Base-by-base conservation (phyloP, 1,140 invertebrate species). In the Ips typographus region DNA sequence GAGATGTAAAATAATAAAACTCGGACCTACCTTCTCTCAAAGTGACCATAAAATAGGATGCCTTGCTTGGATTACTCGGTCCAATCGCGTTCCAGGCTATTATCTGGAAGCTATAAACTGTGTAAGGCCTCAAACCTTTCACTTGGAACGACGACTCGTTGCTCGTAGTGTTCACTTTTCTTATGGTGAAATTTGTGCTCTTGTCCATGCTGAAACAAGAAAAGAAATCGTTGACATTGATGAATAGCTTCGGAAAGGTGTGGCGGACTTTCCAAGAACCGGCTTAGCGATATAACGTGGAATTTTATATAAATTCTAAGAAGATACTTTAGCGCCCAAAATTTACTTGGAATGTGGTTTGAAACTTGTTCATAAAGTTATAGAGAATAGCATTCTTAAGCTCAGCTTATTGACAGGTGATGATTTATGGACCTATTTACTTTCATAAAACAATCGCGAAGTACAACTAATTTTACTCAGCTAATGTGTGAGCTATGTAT, bases 11-110 rank as follows among this genome's bases (percentile, higher is more conserved):
- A 49, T 6, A 22, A 49, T 49, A 49, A 49, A 49, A 49, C 44
- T 49, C 44, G 6, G 44, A 71, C 77, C 84, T 82, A 91, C 90
- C 83, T 85, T 92, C 90, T 72, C 90, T 82, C 44, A 91, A 83
- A 43, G 90, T 91, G 71, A 91, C 85, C 82, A 91, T 90, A 79
- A 89, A 91, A 81, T 90, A 91, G 57, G 89, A 90, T 76, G 88
- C 85, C 77, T 87, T 88, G 80, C 89, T 90, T 52, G 89, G 88
- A 49, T 81, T 80, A 79, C 89, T 90, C 53, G 83, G 80, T 64
- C 90, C 90, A 77, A 90, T 84, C 59, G 84, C 85, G 79, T 91
- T 92, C 49, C 90, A 88, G 43, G 89, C 90, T 56, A 87, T 79
- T 65, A 91, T 85, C 62, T 88, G 84, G 82, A 92, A 92, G 79